phyloP scores from a whole-genome alignment of 2,888 invertebrate genomes.

The Electrophaes corylata region DNA sequence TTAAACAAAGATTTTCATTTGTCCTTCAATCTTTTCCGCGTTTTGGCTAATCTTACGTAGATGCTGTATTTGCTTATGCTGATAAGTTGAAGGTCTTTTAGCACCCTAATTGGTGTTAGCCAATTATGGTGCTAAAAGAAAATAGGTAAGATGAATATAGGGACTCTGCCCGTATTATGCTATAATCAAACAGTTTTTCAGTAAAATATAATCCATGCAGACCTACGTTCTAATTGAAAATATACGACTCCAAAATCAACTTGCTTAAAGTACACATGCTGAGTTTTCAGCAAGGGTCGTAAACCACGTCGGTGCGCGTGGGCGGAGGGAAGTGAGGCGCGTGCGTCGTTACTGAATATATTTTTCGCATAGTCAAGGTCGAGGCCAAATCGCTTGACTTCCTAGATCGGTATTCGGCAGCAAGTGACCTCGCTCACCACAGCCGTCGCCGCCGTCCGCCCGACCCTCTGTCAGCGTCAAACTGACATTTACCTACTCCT shows the following conservation, averaged over 20 bases:
- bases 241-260: too few species aligned
- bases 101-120: too few species aligned
- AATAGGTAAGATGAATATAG: too few species aligned
- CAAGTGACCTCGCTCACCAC: slow-evolving; percentile 42
- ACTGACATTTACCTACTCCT: slow-evolving; percentile 1
- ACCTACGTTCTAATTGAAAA: background rate
- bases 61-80: slow-evolving; percentile 39
- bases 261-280: slow-evolving; percentile 10
- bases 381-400: slow-evolving; percentile 79
- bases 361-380: slow-evolving; percentile 80
- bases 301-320: slow-evolving; percentile 29
- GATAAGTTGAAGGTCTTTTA: background rate
- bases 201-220: background rate
- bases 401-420: slow-evolving; percentile 67
- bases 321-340: slow-evolving; percentile 45
- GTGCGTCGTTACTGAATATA: slow-evolving; percentile 70
- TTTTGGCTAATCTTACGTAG: slow-evolving; percentile 55
- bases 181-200: background rate
- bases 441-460: slow-evolving; percentile 28
- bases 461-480: slow-evolving; percentile 25
- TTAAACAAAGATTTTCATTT: slow-evolving; percentile 43
- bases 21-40: slow-evolving; percentile 66
- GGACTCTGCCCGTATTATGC: too few species aligned
- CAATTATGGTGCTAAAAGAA: too few species aligned
- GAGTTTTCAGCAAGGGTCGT: slow-evolving; percentile 19